Conservation (phyloP, 2,113 vertebrate species). For the Podocnemis expansa region DNA sequence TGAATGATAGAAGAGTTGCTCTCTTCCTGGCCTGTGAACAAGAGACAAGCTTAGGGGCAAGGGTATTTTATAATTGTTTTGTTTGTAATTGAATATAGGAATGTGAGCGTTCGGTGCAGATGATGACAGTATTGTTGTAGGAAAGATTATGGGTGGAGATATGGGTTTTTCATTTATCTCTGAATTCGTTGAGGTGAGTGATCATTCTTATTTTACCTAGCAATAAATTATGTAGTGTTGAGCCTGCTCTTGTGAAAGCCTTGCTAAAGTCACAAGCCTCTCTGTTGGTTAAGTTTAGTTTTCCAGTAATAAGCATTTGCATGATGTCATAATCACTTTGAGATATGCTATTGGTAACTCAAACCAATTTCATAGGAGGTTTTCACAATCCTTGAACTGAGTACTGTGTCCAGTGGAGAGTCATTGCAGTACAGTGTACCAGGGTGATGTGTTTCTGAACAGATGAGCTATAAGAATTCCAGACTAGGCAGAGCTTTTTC, state of each 20-base stretch:
- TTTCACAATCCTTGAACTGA: not conserved
- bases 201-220: not conserved
- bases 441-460: not conserved
- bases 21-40: not conserved
- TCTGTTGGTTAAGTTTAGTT: not conserved
- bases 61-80: not conserved
- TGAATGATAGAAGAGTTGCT: not conserved
- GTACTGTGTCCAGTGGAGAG: not conserved
- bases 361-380: not conserved
- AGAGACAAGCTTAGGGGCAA: not conserved
- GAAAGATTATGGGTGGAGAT: not conserved
- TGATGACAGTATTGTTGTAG: not conserved
- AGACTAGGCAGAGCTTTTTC: not conserved
- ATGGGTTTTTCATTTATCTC: not conserved
- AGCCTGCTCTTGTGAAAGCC: not conserved
- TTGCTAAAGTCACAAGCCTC: not conserved
- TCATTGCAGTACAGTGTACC: not conserved
- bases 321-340: fast-evolving
- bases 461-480: not conserved
- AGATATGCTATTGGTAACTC: not conserved
- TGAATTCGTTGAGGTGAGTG: not conserved
- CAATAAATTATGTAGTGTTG: not conserved
- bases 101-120: too few species aligned
- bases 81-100: not conserved
- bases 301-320: not conserved